Percentiles rank a stretch among this genome's conserved stretches.
Evolutionary conservation across 2,888 invertebrate species (phyloP).

Genomic region (Noctua janthe): DNA sequence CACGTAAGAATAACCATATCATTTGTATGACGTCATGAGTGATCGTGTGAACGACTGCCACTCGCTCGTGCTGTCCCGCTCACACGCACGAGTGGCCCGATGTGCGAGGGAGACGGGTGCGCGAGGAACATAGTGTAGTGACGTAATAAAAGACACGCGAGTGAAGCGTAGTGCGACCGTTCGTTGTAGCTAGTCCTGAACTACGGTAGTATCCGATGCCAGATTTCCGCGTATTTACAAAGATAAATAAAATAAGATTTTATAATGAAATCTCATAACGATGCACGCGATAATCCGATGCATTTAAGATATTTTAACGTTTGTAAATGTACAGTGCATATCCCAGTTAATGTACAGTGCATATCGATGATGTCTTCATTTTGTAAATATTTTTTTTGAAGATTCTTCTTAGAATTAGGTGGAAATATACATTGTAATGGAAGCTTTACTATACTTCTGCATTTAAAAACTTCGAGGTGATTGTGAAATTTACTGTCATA

Average conservation of each 20-base stretch:
- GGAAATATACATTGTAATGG: conserved; percentile 73
- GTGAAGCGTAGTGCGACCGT: conserved; percentile 57
- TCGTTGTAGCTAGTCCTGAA: conserved; percentile 77
- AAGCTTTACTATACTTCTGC: conserved; percentile 80
- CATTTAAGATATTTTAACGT: conserved; percentile 77
- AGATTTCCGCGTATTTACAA: conserved; percentile 62
- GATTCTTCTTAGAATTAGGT: conserved; percentile 76
- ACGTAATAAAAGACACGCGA: conserved; percentile 74
- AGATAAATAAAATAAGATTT: conserved; percentile 60
- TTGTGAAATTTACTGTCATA: conserved; percentile 75
- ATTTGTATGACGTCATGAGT: conserved; percentile 73
- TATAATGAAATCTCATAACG: conserved; percentile 60
- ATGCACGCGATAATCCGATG: conserved; percentile 64
- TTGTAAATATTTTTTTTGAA: conserved; percentile 85
- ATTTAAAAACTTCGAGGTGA: conserved; percentile 78
- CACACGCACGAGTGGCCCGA: conserved; percentile 10
- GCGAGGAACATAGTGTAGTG: conserved; percentile 66
- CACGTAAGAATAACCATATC: conserved; percentile 80
- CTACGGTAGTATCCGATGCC: conserved; percentile 67
- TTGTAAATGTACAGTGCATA: conserved; percentile 85
- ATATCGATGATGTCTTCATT: conserved; percentile 85
- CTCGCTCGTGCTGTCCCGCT: conserved; percentile 49
- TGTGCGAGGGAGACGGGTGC: conserved; percentile 19
- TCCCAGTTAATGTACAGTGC: conserved; percentile 83
- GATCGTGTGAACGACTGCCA: conserved; percentile 68